Conservation (phyloP, 37 sponge, comb jelly and placozoan species). For the Eunapius fragilis region DNA sequence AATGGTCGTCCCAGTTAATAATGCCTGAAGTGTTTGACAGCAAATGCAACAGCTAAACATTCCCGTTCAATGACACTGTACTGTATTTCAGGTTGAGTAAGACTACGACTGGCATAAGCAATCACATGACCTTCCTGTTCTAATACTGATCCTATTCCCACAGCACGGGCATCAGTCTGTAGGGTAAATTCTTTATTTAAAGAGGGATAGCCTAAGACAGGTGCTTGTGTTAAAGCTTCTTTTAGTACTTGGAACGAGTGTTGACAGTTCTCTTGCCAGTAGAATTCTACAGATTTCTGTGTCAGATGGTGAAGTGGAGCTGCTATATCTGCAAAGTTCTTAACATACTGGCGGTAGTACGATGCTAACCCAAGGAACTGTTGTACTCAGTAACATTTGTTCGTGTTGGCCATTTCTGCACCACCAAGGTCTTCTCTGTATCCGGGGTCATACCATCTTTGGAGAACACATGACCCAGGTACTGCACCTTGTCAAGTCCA, state of each 20-base stretch:
- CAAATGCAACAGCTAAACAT: conserved; percentile 28
- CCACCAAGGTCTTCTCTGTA: conserved; percentile 12
- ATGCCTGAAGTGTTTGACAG: conserved; percentile 25
- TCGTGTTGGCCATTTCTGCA: conserved; percentile 20
- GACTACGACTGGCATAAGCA: conserved; percentile 29
- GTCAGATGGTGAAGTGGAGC: conserved; percentile 23
- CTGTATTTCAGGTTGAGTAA: conserved; percentile 12
- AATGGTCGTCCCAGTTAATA: conserved; percentile 24
- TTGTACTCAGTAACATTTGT: conserved; percentile 13
- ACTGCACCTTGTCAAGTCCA: conserved; percentile 21
- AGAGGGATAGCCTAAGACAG: conserved; percentile 12
- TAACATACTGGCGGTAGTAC: conserved; percentile 21
- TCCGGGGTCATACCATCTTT: conserved; percentile 38
- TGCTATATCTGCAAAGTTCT: conserved; percentile 19
- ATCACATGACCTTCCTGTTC: conserved; percentile 29
- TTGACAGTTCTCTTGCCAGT: conserved; percentile 25
- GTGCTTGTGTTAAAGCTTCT: conserved; percentile 5
- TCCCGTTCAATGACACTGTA: conserved; percentile 40
- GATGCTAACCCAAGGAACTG: conserved; percentile 26
- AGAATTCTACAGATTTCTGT: conserved; percentile 10
- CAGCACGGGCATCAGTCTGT: conserved; percentile 15
- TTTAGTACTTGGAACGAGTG: conserved; percentile 17
- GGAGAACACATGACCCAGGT: conserved; percentile 36
- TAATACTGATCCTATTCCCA: conserved; percentile 17
- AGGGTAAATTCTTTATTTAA: not conserved